These are phyloP conservation scores for Myiagra hebetior DNA, from an alignment of 2,113 vertebrate genomes.

Conservation along the genomic window DNA sequence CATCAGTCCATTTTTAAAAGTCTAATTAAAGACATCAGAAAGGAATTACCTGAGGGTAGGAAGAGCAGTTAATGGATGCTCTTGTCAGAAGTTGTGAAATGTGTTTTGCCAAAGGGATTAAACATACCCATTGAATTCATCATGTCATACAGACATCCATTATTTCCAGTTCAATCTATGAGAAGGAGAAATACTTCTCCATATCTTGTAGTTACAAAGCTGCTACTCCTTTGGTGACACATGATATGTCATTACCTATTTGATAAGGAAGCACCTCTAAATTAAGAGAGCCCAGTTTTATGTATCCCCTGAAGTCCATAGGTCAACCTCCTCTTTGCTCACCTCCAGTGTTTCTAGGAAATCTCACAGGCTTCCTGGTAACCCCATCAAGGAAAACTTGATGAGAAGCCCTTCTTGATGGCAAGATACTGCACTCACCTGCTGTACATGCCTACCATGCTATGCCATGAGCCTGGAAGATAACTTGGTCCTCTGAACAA, in stretches of 20 bases:
- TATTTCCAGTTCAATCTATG: background rate
- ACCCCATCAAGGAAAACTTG: background rate
- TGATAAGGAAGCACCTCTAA: background rate
- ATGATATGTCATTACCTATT: background rate
- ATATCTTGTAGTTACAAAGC: background rate
- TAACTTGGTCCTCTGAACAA: background rate
- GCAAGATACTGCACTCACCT: background rate
- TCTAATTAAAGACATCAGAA: constrained; percentile 40
- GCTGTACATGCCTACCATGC: background rate
- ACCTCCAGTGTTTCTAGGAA: background rate
- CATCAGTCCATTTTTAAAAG: constrained; percentile 14
- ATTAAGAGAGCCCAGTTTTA: background rate
- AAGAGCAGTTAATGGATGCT: constrained; percentile 5
- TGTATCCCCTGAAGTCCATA: background rate
- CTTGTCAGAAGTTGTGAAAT: constrained; percentile 19
- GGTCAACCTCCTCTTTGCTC: background rate
- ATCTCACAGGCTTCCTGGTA: background rate
- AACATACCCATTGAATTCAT: background rate
- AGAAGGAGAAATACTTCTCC: background rate
- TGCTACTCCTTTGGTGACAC: background rate
- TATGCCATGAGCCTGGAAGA: background rate
- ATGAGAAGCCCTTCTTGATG: background rate
- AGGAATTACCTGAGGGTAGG: background rate
- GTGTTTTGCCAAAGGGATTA: constrained; percentile 26
- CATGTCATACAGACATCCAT: background rate